A percentile compares a stretch with the other conserved stretches of the same genome.
Evolutionary conservation across 2,113 vertebrate species (phyloP).

Genomic region (Romanogobio albipinnatus): DNA sequence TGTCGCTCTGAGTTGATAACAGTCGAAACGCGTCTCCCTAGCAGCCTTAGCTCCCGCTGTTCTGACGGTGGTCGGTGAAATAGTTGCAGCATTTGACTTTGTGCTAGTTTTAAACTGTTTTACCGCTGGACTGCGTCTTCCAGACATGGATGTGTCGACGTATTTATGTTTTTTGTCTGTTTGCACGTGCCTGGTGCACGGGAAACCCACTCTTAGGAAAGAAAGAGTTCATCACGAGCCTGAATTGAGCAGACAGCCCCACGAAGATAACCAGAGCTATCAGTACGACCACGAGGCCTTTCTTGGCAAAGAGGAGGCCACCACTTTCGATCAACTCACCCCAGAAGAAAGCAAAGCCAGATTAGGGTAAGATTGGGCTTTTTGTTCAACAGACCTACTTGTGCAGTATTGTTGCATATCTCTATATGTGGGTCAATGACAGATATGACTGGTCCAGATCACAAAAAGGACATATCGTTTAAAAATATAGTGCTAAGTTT

Average conservation of each 20-base stretch:
- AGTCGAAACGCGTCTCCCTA: not conserved
- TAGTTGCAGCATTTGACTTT: not conserved
- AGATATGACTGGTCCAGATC: not conserved
- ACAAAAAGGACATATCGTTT: not conserved
- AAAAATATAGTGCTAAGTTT: not conserved
- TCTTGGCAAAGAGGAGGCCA: constrained; percentile 92
- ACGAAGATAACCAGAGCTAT: constrained; percentile 87
- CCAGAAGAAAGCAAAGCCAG: constrained; percentile 90
- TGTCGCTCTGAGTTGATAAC: not conserved
- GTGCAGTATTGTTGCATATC: not conserved
- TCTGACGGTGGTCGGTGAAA: not conserved
- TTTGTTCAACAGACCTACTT: not conserved
- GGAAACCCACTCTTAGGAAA: constrained; percentile 87
- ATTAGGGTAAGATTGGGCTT: constrained; percentile 81
- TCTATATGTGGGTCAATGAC: not conserved
- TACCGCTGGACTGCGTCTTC: not conserved
- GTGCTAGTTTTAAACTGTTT: not conserved
- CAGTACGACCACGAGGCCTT: constrained; percentile 97
- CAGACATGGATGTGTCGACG: constrained; percentile 66
- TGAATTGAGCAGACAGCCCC: constrained; percentile 72
- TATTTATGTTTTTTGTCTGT: constrained; percentile 70
- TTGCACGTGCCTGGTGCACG: constrained; percentile 62
- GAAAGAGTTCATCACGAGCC: constrained; percentile 85
- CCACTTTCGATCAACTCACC: constrained; percentile 94
- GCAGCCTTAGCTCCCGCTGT: not conserved